Evolutionary conservation across 1,140 invertebrate species (phyloP), one percentile per base, ranked within the genome.

Genomic region (Camponotus pennsylvanicus): DNA sequence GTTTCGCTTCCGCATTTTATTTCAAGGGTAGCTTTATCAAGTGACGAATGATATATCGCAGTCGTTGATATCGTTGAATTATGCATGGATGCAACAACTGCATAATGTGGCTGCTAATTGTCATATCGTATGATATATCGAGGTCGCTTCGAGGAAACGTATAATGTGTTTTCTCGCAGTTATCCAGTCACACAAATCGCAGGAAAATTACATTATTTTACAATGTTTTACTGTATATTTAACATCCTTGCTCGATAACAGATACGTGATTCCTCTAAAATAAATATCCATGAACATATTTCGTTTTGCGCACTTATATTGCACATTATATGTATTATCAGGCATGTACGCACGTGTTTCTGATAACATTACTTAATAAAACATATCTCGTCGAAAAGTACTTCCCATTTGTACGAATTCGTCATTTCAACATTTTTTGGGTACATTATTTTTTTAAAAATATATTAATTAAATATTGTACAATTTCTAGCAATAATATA

Each of bases 81-180:
- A 82, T 82, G 67, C 79, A 82, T 82, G 67, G 67, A 73, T 45
- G 55, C 67, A 82, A 82, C 79, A 82, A 82, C 79, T 82, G 34
- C 55, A 73, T 82, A 82, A 82, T 73, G 40, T 67, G 67, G 67
- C 67, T 82, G 67, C 52, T 82, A 82, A 82, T 82, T 82, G 67
- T 82, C 79, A 61, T 82, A 69, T 73, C 40, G 52, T 45, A 27
- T 82, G 79, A 82, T 82, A 61, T 73, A 82, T 73, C 79, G 79
- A 73, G 67, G 67, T 45, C 79, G 37, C 11, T 18, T 11, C 18
- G 55, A 11, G 37, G 59, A 82, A 57, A 69, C 27, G 27, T 73
- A 82, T 34, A 73, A 73, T 73, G 67, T 34, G 52, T 82, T 82
- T 82, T 82, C 52, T 80, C 78, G 15, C 37, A 21, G 45, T 82